A percentile compares a stretch with the other conserved stretches of the same genome.
phyloP scores from a whole-genome alignment of 2,113 vertebrate species.

The Maccullochella peelii region DNA sequence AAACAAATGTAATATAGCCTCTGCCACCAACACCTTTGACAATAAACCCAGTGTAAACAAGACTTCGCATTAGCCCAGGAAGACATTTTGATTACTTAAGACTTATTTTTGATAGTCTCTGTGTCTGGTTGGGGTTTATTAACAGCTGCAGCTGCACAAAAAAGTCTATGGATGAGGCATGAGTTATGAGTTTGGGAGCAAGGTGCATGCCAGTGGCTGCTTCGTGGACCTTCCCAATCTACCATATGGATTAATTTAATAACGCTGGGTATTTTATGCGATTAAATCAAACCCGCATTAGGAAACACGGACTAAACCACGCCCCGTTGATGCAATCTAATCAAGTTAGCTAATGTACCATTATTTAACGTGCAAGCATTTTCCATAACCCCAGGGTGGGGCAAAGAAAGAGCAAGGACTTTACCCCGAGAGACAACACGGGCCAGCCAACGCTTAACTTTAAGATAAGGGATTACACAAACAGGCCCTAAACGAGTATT shows the following conservation, averaged over 20 bases:
- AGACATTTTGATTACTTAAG: background rate
- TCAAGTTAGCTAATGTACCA: background rate
- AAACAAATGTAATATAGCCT: background rate
- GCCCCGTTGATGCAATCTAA: background rate
- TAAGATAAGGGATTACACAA: background rate
- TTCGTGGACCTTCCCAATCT: background rate
- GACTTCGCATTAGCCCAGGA: background rate
- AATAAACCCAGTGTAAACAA: background rate
- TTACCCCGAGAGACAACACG: background rate
- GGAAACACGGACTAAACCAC: background rate
- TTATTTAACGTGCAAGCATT: background rate
- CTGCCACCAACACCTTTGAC: background rate
- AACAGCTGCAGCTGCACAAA: background rate
- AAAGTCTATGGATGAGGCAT: background rate
- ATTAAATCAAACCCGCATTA: background rate
- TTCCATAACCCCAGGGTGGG: slow-evolving; percentile 14
- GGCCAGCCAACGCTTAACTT: slow-evolving; percentile 5
- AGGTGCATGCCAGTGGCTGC: background rate
- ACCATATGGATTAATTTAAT: background rate
- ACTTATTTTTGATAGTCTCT: background rate
- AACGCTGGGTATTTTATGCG: background rate
- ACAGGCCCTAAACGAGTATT: background rate
- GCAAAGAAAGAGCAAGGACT: slow-evolving; percentile 5
- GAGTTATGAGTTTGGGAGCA: background rate
- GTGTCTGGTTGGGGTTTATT: background rate